phyloP scores from a whole-genome alignment of 2,113 vertebrate species.

The Anarhynchus alexandrinus region DNA sequence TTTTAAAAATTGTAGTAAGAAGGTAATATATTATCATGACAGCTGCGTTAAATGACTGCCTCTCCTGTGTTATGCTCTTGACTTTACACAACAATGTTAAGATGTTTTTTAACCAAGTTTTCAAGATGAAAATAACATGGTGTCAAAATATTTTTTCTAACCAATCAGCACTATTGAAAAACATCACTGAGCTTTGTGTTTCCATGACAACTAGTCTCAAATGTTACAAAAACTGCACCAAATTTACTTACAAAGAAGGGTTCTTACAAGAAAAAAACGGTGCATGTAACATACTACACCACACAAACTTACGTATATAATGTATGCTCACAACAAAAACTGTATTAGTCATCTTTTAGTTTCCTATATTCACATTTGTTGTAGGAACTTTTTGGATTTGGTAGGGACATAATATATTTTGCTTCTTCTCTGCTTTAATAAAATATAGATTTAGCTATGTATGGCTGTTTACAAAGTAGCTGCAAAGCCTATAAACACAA shows the following conservation, averaged over 20 bases:
- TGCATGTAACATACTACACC: neutral
- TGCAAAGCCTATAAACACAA: neutral
- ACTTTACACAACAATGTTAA: slow-evolving; percentile 67
- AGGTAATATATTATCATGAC: slow-evolving; percentile 60
- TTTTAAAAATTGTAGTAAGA: slow-evolving; percentile 25
- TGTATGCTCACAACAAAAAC: neutral
- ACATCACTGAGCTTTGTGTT: slow-evolving; percentile 64
- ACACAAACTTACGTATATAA: neutral
- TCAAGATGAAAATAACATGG: slow-evolving; percentile 64
- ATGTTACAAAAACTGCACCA: slow-evolving; percentile 48
- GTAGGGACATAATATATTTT: neutral
- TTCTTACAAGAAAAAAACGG: slow-evolving; percentile 11
- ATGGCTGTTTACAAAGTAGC: neutral
- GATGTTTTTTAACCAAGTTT: slow-evolving; percentile 70
- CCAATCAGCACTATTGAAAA: slow-evolving; percentile 71
- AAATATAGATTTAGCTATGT: neutral
- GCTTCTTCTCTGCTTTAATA: neutral
- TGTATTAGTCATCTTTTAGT: accelerated
- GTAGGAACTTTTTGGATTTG: neutral
- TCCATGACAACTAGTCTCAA: slow-evolving; percentile 62
- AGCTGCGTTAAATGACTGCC: slow-evolving; percentile 32
- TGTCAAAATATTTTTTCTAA: slow-evolving; percentile 73
- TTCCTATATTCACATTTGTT: neutral
- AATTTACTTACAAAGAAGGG: slow-evolving; percentile 36
- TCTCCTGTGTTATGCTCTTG: slow-evolving; percentile 54